Conservation (phyloP, 2,797 vertebrate species). For the Chaunax sp. region DNA sequence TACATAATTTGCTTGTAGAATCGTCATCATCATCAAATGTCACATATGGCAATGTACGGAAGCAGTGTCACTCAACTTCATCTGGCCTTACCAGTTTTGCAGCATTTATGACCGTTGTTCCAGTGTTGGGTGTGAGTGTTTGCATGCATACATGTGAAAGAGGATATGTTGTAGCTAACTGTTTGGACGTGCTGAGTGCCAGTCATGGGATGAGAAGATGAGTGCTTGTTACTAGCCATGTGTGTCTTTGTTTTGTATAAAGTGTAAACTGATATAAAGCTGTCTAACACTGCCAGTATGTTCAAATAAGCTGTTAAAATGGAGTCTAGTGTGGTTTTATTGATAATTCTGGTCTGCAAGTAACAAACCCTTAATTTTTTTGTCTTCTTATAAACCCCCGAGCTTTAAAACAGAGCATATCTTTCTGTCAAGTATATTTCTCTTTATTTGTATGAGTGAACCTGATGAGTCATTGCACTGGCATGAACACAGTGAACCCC, state of each 20-base stretch:
- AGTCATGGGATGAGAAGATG: constrained; percentile 22
- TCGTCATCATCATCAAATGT: constrained; percentile 36
- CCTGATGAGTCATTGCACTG: constrained; percentile 37
- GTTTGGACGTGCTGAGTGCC: constrained; percentile 36
- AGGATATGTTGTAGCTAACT: constrained; percentile 37
- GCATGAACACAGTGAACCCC: constrained; percentile 53
- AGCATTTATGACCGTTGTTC: constrained; percentile 36
- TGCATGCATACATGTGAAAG: constrained; percentile 31
- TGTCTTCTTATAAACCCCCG: constrained; percentile 42
- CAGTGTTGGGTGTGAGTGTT: constrained; percentile 39
- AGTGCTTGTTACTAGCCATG: constrained; percentile 47
- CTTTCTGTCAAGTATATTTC: constrained; percentile 29
- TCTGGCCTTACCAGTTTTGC: constrained; percentile 51
- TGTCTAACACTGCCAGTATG: constrained; percentile 78
- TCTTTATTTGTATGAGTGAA: constrained; percentile 35
- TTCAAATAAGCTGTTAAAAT: constrained; percentile 69
- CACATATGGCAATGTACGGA: constrained; percentile 12
- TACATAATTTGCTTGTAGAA: constrained; percentile 43
- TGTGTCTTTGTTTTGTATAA: constrained; percentile 70
- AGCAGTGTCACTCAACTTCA: constrained; percentile 14
- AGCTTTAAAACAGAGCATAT: constrained; percentile 55
- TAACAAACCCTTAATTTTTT: constrained; percentile 23
- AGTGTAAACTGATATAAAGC: constrained; percentile 62
- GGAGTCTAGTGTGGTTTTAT: constrained; percentile 45
- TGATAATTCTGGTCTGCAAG: constrained; percentile 46